These are phyloP conservation scores for Labia minor DNA, from an alignment of 2,888 invertebrate genomes.

Conservation along the genomic window DNA sequence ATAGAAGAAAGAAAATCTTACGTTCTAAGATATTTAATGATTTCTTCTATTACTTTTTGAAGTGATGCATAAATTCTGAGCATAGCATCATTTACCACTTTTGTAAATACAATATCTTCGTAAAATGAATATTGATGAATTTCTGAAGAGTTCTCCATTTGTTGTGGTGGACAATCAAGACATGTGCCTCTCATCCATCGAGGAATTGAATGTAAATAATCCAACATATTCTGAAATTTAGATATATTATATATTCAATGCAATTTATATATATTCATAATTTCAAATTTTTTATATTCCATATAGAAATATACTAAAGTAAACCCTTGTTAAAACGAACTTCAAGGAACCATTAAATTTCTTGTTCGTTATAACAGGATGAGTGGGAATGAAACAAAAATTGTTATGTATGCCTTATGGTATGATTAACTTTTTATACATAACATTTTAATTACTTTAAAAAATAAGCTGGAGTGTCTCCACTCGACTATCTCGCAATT, in stretches of 20 bases:
- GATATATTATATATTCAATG: no score
- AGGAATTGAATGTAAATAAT: conserved; percentile 41
- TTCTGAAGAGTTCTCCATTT: conserved; percentile 46
- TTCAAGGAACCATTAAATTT: no score
- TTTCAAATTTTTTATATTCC: neutral
- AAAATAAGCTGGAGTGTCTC: no score
- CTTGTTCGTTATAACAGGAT: no score
- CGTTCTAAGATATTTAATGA: conserved; percentile 51
- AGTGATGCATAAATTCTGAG: conserved; percentile 55
- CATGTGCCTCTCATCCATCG: conserved; percentile 83
- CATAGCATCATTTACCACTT: conserved; percentile 56
- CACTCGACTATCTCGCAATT: no score
- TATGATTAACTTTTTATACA: no score
- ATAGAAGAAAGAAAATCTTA: conserved; percentile 28
- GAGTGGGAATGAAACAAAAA: no score
- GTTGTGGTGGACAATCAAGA: conserved; percentile 54
- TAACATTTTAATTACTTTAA: no score
- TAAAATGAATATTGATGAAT: conserved; percentile 63
- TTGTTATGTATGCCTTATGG: no score
- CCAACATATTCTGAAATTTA: neutral
- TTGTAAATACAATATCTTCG: conserved; percentile 63
- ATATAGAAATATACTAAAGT: no score
- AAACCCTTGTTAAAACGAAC: no score
- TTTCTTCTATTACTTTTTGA: conserved; percentile 52
- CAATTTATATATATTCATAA: neutral